Percentiles rank a stretch among this genome's conserved stretches.
Conservation (phyloP, 2,113 vertebrate species). For the Cairina moschata region DNA sequence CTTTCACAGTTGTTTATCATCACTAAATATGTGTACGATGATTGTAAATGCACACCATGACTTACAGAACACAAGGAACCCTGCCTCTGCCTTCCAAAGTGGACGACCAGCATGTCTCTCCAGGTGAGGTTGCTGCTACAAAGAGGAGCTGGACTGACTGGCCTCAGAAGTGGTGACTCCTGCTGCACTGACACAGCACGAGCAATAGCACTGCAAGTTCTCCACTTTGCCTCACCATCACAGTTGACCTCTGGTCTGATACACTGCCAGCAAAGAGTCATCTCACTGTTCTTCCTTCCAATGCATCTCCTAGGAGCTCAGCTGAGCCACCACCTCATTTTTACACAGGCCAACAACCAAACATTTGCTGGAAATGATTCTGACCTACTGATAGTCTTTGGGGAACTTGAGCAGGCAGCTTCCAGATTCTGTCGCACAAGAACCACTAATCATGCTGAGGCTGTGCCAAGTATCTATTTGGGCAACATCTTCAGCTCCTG, state of each 20-base stretch:
- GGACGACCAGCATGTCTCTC: background rate
- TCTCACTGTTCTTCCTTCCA: background rate
- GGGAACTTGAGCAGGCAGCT: background rate
- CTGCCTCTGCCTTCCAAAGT: background rate
- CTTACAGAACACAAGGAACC: background rate
- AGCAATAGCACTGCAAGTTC: background rate
- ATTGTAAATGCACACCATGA: background rate
- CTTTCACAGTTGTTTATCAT: background rate
- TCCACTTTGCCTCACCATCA: background rate
- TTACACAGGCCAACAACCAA: background rate
- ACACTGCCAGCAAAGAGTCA: background rate
- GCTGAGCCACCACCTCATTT: constrained; percentile 1
- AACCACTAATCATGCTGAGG: background rate
- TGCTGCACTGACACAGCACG: background rate
- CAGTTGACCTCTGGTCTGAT: background rate
- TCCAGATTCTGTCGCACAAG: background rate
- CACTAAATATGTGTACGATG: rapidly evolving
- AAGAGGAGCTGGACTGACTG: background rate
- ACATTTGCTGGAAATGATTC: background rate
- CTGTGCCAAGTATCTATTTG: background rate
- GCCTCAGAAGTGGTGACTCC: background rate
- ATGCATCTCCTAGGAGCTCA: background rate
- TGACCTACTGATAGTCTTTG: background rate
- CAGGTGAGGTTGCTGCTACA: background rate
- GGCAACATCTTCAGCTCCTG: background rate